Evolutionary conservation across 2,888 invertebrate species (phyloP), one percentile per base, ranked within the genome.

Genomic region (Dinocampus coccinellae): DNA sequence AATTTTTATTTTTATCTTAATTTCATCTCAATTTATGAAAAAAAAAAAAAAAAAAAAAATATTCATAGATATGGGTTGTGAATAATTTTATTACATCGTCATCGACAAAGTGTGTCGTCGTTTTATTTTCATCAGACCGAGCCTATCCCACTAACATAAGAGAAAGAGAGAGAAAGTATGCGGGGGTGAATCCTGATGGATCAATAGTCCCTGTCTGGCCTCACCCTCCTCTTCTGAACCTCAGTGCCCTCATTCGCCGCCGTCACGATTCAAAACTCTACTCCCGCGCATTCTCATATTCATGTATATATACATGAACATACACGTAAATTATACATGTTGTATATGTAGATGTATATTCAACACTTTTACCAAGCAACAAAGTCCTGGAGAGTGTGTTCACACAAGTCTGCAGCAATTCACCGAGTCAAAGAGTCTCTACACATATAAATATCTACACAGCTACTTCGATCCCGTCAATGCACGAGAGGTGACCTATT

Each of bases 141-240:
- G 84, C 84, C 85, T 85, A 83, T 84, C 83, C 84, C 83, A 85
- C 84, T 84, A 83, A 81, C 81, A 79, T 78, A 75, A 63, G 69
- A 36, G 58, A 53, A 22, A 70, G 75, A 63, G 69, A 36, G 58
- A 53, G 29, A 70, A 29, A 3, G 7, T 29, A n/a, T n/a, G n/a
- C n/a, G 75, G 79, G 77, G 83, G 82, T 81, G 83, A 81, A 84
- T 83, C 81, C 84, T 82, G 79, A 76, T 80, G 83, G 85, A 85
- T 85, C 85, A 85, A 85, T 85, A 85, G 83, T 84, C 84, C 82
- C 83, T 84, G 85, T 85, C 85, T 85, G 84, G 85, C 67, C 85
- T 85, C 85, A 85, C 84, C 85, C 85, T 83, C 83, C 69, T 79
- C 76, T 80, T 76, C 78, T 79, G 78, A 81, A 81, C 83, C 83